phyloP scores from a whole-genome alignment of 2,113 vertebrate genomes.

The Percina caprodes region DNA sequence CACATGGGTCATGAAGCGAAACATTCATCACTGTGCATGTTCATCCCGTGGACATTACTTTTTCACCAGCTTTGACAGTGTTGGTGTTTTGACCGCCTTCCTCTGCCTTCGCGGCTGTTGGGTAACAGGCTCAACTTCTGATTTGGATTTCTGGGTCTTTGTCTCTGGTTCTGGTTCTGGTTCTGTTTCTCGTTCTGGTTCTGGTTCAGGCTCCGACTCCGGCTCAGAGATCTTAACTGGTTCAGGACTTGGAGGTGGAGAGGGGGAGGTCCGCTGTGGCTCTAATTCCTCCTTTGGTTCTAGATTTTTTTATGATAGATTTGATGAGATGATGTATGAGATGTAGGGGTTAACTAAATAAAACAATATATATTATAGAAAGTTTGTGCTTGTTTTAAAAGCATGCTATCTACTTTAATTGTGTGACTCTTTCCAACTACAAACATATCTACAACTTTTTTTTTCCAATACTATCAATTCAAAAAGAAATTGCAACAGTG shows the following conservation, averaged over 20 bases:
- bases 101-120: slow-evolving; percentile 75
- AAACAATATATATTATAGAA: not conserved
- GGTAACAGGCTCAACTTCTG: slow-evolving; percentile 66
- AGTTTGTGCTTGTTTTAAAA: not conserved
- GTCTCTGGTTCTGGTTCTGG: slow-evolving; percentile 20
- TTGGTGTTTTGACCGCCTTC: not conserved
- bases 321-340: not conserved
- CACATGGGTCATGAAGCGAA: not conserved
- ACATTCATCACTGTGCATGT: not conserved
- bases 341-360: not conserved
- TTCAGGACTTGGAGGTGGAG: slow-evolving; percentile 50
- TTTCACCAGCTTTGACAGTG: slow-evolving; percentile 56
- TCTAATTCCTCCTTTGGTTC: slow-evolving; percentile 50
- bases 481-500: not conserved
- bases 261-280: slow-evolving; percentile 16
- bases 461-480: not conserved
- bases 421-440: not conserved
- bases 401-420: not conserved
- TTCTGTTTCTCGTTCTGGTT: slow-evolving; percentile 5
- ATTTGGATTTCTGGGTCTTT: slow-evolving; percentile 28
- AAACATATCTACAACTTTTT: not conserved
- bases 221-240: slow-evolving; percentile 30
- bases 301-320: slow-evolving; percentile 24
- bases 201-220: not conserved
- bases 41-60: slow-evolving; percentile 53